Percentiles rank a stretch among this genome's conserved stretches.
These are phyloP conservation scores for Alouatta palliata DNA, from an alignment of 2,113 vertebrate species.

Conservation along the genomic window DNA sequence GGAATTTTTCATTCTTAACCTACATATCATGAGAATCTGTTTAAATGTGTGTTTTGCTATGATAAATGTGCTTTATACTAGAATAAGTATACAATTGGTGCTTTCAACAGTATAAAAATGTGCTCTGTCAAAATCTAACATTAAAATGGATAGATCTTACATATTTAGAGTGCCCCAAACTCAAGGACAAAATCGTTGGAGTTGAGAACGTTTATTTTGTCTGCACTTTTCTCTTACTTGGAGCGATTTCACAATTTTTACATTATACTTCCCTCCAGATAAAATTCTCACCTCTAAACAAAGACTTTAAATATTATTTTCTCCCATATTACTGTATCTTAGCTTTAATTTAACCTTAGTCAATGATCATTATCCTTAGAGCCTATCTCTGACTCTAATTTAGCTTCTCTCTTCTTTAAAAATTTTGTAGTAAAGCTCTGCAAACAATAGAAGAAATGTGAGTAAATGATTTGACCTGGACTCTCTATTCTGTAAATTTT, in stretches of 20 bases:
- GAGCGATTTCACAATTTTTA: neutral
- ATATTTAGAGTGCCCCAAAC: neutral
- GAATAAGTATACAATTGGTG: constrained; percentile 4
- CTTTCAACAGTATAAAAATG: neutral
- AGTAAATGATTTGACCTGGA: neutral
- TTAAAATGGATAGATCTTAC: neutral
- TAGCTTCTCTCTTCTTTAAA: neutral
- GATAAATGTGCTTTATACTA: neutral
- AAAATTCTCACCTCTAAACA: neutral
- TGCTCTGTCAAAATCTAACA: neutral
- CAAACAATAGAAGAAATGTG: neutral
- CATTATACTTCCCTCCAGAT: neutral
- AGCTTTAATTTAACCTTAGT: neutral
- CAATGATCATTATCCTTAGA: neutral
- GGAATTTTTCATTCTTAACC: neutral
- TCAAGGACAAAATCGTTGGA: neutral
- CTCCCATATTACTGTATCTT: neutral
- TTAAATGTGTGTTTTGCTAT: neutral
- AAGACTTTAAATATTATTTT: neutral
- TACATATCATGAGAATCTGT: neutral
- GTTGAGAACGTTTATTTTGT: neutral
- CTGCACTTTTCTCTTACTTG: neutral
- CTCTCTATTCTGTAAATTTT: neutral
- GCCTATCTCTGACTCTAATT: neutral
- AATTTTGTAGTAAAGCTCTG: neutral